Conservation (phyloP, 2,113 vertebrate genomes). For the Tympanuchus pallidicinctus region DNA sequence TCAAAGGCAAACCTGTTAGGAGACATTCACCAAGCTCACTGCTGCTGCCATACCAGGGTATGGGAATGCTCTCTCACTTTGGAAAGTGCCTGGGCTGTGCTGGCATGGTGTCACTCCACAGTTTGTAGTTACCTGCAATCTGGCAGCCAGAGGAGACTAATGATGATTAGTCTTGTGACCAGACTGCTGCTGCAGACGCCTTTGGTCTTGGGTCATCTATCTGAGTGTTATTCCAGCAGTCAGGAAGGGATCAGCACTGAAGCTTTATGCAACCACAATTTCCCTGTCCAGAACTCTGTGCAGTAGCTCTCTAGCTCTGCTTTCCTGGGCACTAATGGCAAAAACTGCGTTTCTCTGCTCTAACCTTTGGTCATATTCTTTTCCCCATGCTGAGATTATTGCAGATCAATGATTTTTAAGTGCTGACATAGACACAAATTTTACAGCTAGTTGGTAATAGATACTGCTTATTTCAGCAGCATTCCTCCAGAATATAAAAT, state of each 20-base stretch:
- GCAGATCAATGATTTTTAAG: conserved; percentile 64
- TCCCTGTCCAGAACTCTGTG: not conserved
- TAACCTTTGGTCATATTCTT: conserved; percentile 17
- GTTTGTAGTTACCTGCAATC: conserved; percentile 8
- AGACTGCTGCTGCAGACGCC: not conserved
- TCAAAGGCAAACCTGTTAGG: not conserved
- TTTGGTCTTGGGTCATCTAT: conserved; percentile 12
- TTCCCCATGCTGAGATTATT: not conserved
- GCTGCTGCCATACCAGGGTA: not conserved
- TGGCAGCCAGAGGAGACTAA: not conserved
- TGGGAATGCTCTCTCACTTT: not conserved
- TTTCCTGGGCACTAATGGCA: not conserved
- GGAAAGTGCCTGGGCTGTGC: not conserved
- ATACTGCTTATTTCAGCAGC: conserved; percentile 36
- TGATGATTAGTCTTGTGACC: not conserved
- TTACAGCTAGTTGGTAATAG: conserved; percentile 37
- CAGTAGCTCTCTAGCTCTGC: not conserved
- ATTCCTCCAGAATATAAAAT: conserved; percentile 28
- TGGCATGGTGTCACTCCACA: not conserved
- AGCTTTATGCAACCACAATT: not conserved
- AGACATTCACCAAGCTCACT: not conserved
- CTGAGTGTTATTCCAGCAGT: not conserved
- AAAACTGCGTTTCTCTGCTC: conserved; percentile 42
- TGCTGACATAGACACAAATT: conserved; percentile 67
- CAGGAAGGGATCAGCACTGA: not conserved